A percentile compares a stretch with the other conserved stretches of the same genome.
phyloP scores from a whole-genome alignment of 2,888 invertebrate species.

The Oligia strigilis region DNA sequence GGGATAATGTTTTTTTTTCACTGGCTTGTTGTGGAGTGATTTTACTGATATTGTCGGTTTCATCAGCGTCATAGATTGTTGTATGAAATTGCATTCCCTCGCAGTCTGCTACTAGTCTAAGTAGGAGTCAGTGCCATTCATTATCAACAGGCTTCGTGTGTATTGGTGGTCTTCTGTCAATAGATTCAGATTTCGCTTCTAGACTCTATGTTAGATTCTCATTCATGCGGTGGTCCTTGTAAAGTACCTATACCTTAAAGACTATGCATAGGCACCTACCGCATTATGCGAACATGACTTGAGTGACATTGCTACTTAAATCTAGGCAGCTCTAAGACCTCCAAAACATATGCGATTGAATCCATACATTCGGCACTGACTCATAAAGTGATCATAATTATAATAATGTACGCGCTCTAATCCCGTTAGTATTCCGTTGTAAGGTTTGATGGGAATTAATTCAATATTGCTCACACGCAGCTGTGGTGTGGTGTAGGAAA shows the following conservation, averaged over 20 bases:
- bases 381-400: conserved; percentile 47
- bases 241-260: background rate
- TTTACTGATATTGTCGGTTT: conserved; percentile 7
- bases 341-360: conserved; percentile 18
- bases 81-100: background rate
- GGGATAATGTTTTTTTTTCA: conserved; percentile 8
- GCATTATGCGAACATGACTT: too few species aligned
- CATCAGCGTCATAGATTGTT: background rate
- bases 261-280: background rate
- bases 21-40: conserved; percentile 26
- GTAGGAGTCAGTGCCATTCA: background rate
- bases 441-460: conserved; percentile 64
- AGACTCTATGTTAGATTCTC: background rate
- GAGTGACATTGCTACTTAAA: too few species aligned
- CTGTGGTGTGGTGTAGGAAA: conserved; percentile 42
- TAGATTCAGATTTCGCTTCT: background rate
- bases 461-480: conserved; percentile 61
- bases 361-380: conserved; percentile 42
- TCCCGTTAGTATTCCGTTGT: conserved; percentile 57
- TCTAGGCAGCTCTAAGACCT: background rate
- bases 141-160: background rate
- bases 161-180: background rate
- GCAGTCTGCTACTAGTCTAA: background rate
- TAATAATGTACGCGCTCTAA: conserved; percentile 49
- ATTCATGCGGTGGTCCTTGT: background rate